These are phyloP conservation scores for Palythoa caribaeorum DNA, from an alignment of 92 coral and sea anemone genomes.

Conservation along the genomic window DNA sequence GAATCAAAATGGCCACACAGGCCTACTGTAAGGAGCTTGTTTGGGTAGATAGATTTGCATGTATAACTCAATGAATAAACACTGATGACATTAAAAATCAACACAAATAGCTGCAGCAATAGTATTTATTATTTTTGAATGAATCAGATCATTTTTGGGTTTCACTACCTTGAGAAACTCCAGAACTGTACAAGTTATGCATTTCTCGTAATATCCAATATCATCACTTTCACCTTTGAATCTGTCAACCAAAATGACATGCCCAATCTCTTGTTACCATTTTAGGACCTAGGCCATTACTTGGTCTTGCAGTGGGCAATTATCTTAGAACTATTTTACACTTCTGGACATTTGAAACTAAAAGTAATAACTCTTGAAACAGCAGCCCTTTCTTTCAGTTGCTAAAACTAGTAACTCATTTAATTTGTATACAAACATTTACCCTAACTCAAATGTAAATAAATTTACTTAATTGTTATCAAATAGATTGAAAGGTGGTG, in stretches of 20 bases:
- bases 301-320: neutral
- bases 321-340: neutral
- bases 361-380: neutral
- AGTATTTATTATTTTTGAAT: too few species aligned
- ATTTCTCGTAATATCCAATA: neutral
- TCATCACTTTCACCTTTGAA: neutral
- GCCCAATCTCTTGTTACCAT: neutral
- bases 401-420: conserved; percentile 1
- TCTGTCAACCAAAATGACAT: neutral
- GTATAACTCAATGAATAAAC: too few species aligned
- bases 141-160: too few species aligned
- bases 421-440: neutral
- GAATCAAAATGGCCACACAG: too few species aligned
- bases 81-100: too few species aligned
- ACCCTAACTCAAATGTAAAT: neutral
- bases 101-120: too few species aligned
- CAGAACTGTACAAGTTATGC: neutral
- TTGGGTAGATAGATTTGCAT: too few species aligned
- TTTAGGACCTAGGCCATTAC: neutral
- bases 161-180: too few species aligned
- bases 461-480: neutral
- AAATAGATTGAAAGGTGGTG: conserved; percentile 29
- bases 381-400: neutral
- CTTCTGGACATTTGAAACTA: neutral
- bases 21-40: too few species aligned